Conservation (phyloP, 2,888 invertebrate species). For the Bellardia pandia region DNA sequence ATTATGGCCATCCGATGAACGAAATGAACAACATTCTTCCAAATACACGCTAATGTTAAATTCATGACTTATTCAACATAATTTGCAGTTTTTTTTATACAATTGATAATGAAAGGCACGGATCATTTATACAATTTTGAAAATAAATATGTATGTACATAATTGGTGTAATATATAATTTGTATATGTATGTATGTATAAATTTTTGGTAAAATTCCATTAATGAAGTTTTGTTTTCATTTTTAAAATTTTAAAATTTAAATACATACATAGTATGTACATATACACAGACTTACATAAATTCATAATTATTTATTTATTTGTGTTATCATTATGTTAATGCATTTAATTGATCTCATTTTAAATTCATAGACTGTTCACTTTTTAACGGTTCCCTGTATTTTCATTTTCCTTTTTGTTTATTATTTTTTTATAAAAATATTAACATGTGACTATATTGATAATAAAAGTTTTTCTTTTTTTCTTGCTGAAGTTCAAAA, state of each 20-base stretch:
- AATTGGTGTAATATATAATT: too few relatives aligned
- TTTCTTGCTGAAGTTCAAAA: slow-evolving; percentile 46
- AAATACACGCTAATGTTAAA: too few relatives aligned
- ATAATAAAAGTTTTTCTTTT: slow-evolving; percentile 47
- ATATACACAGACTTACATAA: background rate
- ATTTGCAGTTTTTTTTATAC: too few relatives aligned
- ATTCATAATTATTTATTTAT: background rate
- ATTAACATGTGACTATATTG: slow-evolving; percentile 66
- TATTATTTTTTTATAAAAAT: slow-evolving; percentile 18
- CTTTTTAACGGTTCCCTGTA: background rate
- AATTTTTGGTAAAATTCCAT: slow-evolving; percentile 20
- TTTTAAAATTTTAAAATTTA: slow-evolving; percentile 15
- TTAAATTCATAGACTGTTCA: slow-evolving; percentile 7
- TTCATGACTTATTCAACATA: too few relatives aligned
- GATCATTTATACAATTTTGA: too few relatives aligned
- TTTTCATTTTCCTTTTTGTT: background rate
- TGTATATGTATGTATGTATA: too few relatives aligned
- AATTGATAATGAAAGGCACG: too few relatives aligned
- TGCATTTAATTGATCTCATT: slow-evolving; percentile 12
- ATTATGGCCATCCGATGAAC: too few relatives aligned
- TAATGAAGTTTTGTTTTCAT: slow-evolving; percentile 2
- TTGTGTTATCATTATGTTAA: slow-evolving; percentile 13
- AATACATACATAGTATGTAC: background rate
- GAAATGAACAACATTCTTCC: too few relatives aligned
- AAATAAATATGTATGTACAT: too few relatives aligned